phyloP scores from a whole-genome alignment of 2,797 vertebrate species.

The Valencia hispanica region DNA sequence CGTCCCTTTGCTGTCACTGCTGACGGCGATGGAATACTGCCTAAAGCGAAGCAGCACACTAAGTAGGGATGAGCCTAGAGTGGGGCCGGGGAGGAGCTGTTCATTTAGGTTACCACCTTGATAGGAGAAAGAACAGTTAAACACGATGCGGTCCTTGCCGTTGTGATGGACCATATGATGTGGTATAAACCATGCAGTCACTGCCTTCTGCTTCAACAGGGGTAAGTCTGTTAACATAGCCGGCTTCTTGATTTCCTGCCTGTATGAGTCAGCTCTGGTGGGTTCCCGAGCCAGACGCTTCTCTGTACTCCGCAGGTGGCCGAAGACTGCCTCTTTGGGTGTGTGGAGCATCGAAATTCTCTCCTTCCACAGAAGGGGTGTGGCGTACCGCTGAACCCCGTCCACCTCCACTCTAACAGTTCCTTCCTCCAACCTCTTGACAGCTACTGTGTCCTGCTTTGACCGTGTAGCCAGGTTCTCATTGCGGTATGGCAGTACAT shows the following conservation, averaged over 20 bases:
- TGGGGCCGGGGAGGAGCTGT: no score
- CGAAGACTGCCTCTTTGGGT: not conserved
- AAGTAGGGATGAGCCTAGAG: no score
- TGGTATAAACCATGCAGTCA: not conserved
- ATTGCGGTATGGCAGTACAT: not conserved
- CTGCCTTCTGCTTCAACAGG: no score
- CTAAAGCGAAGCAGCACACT: no score
- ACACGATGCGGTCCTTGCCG: slow-evolving; percentile 8
- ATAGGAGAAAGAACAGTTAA: slow-evolving; percentile 7
- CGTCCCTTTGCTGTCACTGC: no score
- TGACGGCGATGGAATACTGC: no score
- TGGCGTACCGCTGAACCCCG: not conserved
- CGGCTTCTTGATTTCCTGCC: not conserved
- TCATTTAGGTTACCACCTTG: not conserved
- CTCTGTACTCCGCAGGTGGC: not conserved
- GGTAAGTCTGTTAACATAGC: not conserved
- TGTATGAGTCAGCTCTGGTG: not conserved
- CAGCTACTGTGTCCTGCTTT: no score
- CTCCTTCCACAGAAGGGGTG: not conserved
- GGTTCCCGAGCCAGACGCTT: rapidly evolving
- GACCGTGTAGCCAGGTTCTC: not conserved
- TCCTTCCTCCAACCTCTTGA: no score
- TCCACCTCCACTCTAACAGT: not conserved
- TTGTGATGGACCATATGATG: slow-evolving; percentile 26
- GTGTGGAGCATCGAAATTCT: no score